Evolutionary conservation across 2,113 vertebrate species (phyloP).

Genomic region (Salvelinus fontinalis): DNA sequence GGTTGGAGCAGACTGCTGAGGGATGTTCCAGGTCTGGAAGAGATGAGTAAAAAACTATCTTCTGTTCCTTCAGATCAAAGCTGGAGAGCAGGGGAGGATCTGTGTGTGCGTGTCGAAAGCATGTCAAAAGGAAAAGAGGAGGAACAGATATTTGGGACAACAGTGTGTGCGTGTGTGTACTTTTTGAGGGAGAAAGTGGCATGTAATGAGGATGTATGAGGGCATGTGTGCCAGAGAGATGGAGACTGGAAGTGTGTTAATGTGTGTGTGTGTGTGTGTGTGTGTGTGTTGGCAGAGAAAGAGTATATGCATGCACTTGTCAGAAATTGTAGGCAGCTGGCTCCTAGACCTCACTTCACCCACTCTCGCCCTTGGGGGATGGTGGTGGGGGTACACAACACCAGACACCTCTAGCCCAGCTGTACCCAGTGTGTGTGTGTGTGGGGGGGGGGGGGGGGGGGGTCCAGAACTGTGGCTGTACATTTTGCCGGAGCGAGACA

Average conservation of each 20-base stretch:
- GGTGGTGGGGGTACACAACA: background rate
- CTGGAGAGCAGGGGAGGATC: conserved; percentile 26
- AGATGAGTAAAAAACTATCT: conserved; percentile 8
- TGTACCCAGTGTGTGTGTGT: background rate
- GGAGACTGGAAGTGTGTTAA: conserved; percentile 14
- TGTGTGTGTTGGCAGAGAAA: background rate
- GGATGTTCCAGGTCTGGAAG: conserved; percentile 33
- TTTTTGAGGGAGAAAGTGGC: background rate
- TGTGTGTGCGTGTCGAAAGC: conserved; percentile 22
- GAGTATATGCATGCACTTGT: conserved; percentile 1
- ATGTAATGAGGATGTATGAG: background rate
- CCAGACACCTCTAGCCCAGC: background rate
- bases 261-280: background rate
- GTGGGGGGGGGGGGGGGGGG: background rate
- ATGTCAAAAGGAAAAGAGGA: conserved; percentile 21
- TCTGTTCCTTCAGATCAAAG: conserved; percentile 38
- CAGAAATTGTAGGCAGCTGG: background rate
- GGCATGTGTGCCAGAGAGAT: background rate
- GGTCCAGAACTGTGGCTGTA: conserved; percentile 9
- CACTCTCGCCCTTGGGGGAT: no score
- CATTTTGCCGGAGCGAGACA: background rate
- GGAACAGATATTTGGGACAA: background rate
- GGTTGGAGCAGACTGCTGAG: conserved; percentile 17
- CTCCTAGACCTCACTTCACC: background rate
- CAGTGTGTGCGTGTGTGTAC: background rate